Percentiles rank a stretch among this genome's conserved stretches.
Evolutionary conservation across 2,888 invertebrate genomes (phyloP).

Genomic region (Oxyscelio sp.): DNA sequence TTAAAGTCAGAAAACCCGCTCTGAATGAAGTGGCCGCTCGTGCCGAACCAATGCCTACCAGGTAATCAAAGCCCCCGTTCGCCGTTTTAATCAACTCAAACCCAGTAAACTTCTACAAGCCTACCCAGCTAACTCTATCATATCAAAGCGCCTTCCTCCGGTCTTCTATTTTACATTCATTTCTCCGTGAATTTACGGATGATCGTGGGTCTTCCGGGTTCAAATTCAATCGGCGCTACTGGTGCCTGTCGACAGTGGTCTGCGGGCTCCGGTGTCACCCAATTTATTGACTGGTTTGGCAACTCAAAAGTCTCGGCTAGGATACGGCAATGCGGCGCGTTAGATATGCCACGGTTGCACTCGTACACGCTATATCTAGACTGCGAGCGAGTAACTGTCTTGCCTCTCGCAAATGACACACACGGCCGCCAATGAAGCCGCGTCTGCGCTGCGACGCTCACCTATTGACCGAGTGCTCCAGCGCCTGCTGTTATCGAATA

Average conservation of each 20-base stretch:
- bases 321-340: conserved; percentile 85
- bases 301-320: conserved; percentile 18
- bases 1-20: conserved; percentile 39
- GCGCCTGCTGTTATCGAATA: conserved; percentile 51
- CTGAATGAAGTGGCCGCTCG: conserved; percentile 25
- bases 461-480: conserved; percentile 86
- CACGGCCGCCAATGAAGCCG: conserved; percentile 78
- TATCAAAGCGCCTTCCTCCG: background rate
- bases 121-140: background rate
- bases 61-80: background rate
- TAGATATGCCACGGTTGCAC: conserved; percentile 77
- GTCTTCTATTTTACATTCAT: background rate
- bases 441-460: conserved; percentile 86
- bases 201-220: background rate
- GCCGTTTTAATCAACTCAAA: background rate
- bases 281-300: conserved; percentile 15
- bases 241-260: background rate
- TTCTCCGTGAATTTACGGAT: conserved; percentile 4
- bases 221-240: background rate
- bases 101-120: background rate
- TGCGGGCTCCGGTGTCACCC: conserved; percentile 36
- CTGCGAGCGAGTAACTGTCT: conserved; percentile 57
- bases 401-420: conserved; percentile 71
- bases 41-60: background rate
- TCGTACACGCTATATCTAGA: conserved; percentile 70